Base-by-base conservation (phyloP, 2,888 invertebrate species). In the Galerucella calmariensis region DNA sequence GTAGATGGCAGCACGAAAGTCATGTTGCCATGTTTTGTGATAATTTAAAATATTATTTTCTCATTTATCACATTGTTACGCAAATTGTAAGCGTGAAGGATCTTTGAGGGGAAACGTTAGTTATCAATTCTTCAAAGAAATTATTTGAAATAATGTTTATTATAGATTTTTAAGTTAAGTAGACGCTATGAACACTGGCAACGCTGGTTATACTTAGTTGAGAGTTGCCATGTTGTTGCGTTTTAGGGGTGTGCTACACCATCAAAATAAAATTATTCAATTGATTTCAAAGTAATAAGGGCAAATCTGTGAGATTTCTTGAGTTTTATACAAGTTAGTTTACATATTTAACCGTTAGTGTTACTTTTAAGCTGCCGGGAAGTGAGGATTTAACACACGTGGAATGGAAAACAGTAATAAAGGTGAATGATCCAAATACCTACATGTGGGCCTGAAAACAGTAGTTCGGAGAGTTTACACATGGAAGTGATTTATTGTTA, bases 171-270 rank as follows among this genome's bases (percentile, higher is more conserved):
- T 65, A 65, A 71, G 58, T 65, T n/a, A 56, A 27, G 65, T 65
- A 65, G 71, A 71, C 71, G 71, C 65, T 71, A 46, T 53, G 35
- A 67, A 61, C 59, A 20, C 16, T 72, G 67, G 67, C 67, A 72
- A 71, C 71, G 56, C 71, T 71, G 71, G 71, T 71, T 71, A 58
- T 56, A 65, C 65, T 73, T 73, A 65, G 71, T 84, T 59, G 53
- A 62, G 82, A 86, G 86, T 86, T 86, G 86, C 86, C 86, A 87
- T 87, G 86, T 86, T 86, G 85, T 83, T 83, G 79, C 80, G 76
- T 76, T 80, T 76, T 78, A 82, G 83, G 83, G 84, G 83, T 82
- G 84, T 84, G 80, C 81, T 79, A 79, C 77, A 78, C 74, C 78
- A 76, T 78, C 77, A 68, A 72, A 61, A 75, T 67, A 48, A 67